Base-by-base conservation (phyloP, 2,888 invertebrate genomes). In the Tiliacea aurago region DNA sequence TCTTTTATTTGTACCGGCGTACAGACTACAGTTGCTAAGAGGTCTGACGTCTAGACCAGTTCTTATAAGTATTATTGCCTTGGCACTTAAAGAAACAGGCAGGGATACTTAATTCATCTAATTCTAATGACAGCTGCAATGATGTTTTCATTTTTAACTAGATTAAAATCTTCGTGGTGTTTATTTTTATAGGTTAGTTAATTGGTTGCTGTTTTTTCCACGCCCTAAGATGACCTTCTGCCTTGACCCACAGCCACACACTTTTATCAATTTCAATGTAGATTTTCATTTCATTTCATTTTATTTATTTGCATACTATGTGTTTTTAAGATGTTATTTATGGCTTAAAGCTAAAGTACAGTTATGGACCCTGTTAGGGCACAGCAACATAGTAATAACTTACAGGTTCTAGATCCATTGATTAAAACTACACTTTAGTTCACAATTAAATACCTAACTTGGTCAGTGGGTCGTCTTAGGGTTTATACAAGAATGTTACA, bases 191-290 rank as follows among this genome's bases (percentile, higher is more conserved):
- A 41, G 63, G 56, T 75, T 55, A 69, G 2, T 43, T 76, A 43
- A 53, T 55, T 53, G 9, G 20, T 1, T 41, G 23, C 13, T 20
- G 47, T 23, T 20, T 51, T 59, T 61, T 70, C 51, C 23, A 76
- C 47, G 2, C 49, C 23, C 47, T n/a, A 33, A 49, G 7, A 23
- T 71, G 72, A 71, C 63, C 58, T 71, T 76, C 28, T 58, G 15
- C 41, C 23, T 45, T 78, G 63, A 72, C 63, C 58, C 23, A 45
- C 58, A 72, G 58, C 58, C 23, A 45, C 58, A 53, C 33, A n/a
- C n/a, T n/a, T 41, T 45, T 33, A 61, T 67, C 18, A 20, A 49
- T 61, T 41, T 23, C n/a, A n/a, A 28, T 73, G 1, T 23, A 41
- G 9, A 53, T 43, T 49, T 4, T 37, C n/a, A n/a, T n/a, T n/a